phyloP scores from a whole-genome alignment of 2,888 invertebrate species.

The Autographa gamma region DNA sequence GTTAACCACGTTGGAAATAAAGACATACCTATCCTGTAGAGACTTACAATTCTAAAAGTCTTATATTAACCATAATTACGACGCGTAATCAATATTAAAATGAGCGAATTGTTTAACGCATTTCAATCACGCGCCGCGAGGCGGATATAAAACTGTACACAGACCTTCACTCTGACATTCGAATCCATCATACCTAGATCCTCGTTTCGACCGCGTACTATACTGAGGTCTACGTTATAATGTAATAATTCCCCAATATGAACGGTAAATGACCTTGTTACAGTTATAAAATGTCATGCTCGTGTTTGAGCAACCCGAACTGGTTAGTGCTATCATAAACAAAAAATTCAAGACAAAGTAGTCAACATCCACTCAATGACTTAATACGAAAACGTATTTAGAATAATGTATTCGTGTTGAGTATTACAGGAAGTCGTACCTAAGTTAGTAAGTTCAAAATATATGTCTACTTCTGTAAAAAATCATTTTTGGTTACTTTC shows the following conservation, averaged over 20 bases:
- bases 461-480: no score
- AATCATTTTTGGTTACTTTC: slow-evolving; percentile 66
- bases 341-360: slow-evolving; percentile 55
- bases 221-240: slow-evolving; percentile 65
- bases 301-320: slow-evolving; percentile 78
- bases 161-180: slow-evolving; percentile 79
- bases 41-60: neutral
- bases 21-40: neutral
- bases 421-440: slow-evolving; percentile 12
- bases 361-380: slow-evolving; percentile 34
- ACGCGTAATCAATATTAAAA: slow-evolving; percentile 17
- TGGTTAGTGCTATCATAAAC: slow-evolving; percentile 70
- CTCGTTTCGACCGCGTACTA: slow-evolving; percentile 71
- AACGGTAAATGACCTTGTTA: slow-evolving; percentile 85
- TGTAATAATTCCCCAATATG: slow-evolving; percentile 77
- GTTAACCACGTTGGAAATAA: slow-evolving; percentile 1
- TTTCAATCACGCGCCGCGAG: slow-evolving; percentile 52
- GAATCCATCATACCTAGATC: slow-evolving; percentile 69
- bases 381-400: slow-evolving; percentile 34
- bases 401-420: slow-evolving; percentile 8
- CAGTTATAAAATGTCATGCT: slow-evolving; percentile 86
- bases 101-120: slow-evolving; percentile 44
- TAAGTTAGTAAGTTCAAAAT: slow-evolving; percentile 21
- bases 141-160: slow-evolving; percentile 62
- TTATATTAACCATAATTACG: neutral